A percentile compares a stretch with the other conserved stretches of the same genome.
Conservation (phyloP, 2,888 invertebrate genomes). For the Mechanitis messenoides region DNA sequence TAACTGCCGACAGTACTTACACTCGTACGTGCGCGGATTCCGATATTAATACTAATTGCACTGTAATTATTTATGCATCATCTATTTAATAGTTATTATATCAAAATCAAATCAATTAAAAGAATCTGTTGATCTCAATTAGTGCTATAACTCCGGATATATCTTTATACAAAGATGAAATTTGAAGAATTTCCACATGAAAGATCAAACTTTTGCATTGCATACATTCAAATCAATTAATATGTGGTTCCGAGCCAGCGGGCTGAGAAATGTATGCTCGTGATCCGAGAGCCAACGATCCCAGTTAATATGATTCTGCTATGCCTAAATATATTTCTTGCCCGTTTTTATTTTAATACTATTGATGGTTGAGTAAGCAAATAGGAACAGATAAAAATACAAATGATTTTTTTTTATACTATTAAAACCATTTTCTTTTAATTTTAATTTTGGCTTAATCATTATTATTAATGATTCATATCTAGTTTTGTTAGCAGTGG, state of each 20-base stretch:
- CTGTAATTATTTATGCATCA: slow-evolving; percentile 10
- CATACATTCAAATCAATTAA: slow-evolving; percentile 15
- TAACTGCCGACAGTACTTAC: slow-evolving; percentile 9
- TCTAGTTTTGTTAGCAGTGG: no score
- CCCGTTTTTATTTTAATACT: background rate
- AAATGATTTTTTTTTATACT: no score
- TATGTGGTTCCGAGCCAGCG: slow-evolving; percentile 11
- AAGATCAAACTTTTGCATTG: slow-evolving; percentile 44
- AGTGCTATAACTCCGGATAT: background rate
- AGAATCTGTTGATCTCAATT: background rate
- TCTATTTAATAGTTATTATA: background rate
- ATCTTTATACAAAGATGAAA: background rate
- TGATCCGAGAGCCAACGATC: background rate
- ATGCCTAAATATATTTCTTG: background rate
- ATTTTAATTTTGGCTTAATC: no score
- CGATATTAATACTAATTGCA: slow-evolving; percentile 22
- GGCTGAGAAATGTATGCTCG: slow-evolving; percentile 6
- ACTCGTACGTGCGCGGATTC: slow-evolving; percentile 2
- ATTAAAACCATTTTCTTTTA: no score
- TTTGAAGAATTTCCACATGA: slow-evolving; percentile 31
- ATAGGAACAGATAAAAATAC: no score
- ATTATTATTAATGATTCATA: no score
- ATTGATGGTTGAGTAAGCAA: no score
- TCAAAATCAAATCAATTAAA: background rate
- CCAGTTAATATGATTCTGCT: background rate